Base-by-base conservation (phyloP, 2,113 vertebrate genomes). In the Zosterops lateralis region DNA sequence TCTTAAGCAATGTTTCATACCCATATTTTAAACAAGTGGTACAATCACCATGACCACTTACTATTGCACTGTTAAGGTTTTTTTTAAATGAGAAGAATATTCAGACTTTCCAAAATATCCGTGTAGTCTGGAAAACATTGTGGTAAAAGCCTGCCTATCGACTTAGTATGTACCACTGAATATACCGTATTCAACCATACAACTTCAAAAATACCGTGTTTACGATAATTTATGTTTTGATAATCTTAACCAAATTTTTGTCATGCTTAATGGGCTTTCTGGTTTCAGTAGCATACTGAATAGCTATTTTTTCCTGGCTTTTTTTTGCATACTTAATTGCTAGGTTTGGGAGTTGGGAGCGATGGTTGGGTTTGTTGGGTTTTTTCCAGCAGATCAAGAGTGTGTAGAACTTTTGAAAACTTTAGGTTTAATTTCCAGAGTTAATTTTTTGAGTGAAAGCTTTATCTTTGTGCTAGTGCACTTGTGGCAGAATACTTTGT, bases 191-290 rank as follows among this genome's bases (percentile, higher is more conserved):
- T 53, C 20, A 73, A 7, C 24, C 34, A n/a, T 17, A n/a, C 32
- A 40, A 31, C 51, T 65, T 77, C 5, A 87, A 87, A 94, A 89
- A 54, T 58, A n/a, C 0, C 58, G 5, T 31, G 18, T 65, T 76
- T 87, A n/a, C 77, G 93, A 42, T 58, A 50, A 72, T 44, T 51
- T 82, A 36, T 89, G 74, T 74, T 92, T 96, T 58, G 77, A 14
- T 88, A 93, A 75, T 87, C 38, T 57, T 94, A 74, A 61, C n/a
- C 48, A 67, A 92, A 89, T 84, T 84, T 22, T 85, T 96, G 31
- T 95, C 72, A 81, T 17, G 57, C 3, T 72, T 96, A 96, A 97
- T 93, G 95, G 73, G 28, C 80, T 64, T 97, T 79, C 81, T 95
- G 65, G 15, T 92, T 96, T 96, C 84, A 44, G 45, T 72, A 92